phyloP scores from a whole-genome alignment of 2,888 invertebrate genomes.

The Ametastegia equiseti region DNA sequence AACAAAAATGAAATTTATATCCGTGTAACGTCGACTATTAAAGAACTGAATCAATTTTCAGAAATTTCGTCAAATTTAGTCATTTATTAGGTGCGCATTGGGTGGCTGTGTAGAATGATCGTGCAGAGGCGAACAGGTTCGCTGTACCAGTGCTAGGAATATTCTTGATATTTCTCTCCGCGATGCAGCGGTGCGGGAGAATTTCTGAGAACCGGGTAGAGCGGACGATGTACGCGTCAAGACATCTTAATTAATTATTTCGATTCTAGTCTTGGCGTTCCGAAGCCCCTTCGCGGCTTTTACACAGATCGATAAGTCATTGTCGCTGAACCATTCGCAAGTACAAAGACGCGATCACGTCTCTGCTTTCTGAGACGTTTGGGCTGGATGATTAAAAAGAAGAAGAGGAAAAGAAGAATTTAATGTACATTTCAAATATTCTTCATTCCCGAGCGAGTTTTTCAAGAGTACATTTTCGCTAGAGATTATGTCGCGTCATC shows the following conservation, averaged over 20 bases:
- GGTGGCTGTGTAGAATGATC: neutral
- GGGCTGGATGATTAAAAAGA: too few relatives aligned
- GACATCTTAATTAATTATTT: conserved; percentile 44
- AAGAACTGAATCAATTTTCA: too few relatives aligned
- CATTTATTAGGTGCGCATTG: too few relatives aligned
- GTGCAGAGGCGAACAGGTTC: conserved; percentile 21
- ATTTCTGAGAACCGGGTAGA: conserved; percentile 7
- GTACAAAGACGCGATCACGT: neutral
- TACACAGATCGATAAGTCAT: conserved; percentile 28
- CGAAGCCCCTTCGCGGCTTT: neutral
- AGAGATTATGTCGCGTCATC: too few relatives aligned
- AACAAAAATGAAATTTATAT: too few relatives aligned
- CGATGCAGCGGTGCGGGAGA: neutral
- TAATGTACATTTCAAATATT: too few relatives aligned
- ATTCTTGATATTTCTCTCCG: conserved; percentile 3
- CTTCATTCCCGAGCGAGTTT: too few relatives aligned
- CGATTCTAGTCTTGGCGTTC: conserved; percentile 2
- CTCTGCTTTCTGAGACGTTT: too few relatives aligned
- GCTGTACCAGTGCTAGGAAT: neutral
- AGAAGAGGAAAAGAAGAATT: too few relatives aligned
- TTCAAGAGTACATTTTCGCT: too few relatives aligned
- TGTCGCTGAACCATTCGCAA: neutral
- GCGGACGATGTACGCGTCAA: conserved; percentile 10
- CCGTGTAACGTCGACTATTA: too few relatives aligned
- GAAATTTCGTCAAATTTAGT: neutral